These are phyloP conservation scores for Chaenogobius annularis DNA, from an alignment of 2,113 vertebrate species.

Conservation along the genomic window DNA sequence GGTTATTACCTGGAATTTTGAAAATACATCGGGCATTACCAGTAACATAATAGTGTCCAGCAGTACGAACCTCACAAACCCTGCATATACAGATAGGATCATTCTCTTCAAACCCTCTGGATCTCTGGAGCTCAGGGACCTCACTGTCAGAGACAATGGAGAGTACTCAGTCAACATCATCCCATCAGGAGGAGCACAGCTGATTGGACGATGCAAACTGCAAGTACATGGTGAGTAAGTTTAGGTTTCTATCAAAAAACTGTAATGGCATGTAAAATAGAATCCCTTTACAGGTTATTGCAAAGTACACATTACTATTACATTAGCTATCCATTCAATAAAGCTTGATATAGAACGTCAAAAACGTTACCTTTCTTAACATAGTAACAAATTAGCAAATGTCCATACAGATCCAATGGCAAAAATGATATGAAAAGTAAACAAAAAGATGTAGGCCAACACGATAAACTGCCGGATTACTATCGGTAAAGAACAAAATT, in stretches of 20 bases:
- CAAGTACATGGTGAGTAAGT: constrained; percentile 7
- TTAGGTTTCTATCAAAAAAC: neutral
- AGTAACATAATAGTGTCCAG: neutral
- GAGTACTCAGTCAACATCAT: constrained; percentile 11
- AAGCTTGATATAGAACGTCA: too few species aligned
- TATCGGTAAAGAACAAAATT: too few species aligned
- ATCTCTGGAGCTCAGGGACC: constrained; percentile 51
- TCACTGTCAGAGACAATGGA: constrained; percentile 40
- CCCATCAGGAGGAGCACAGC: fast-evolving
- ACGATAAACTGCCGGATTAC: too few species aligned
- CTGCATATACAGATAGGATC: neutral
- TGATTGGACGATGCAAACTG: constrained; percentile 5
- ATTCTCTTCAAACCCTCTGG: constrained; percentile 24
- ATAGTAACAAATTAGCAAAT: too few species aligned
- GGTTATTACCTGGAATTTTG: constrained; percentile 23
- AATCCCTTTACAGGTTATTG: too few species aligned
- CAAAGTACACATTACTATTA: too few species aligned
- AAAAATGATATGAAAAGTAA: too few species aligned
- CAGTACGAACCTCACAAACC: fast-evolving
- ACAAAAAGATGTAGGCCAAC: too few species aligned
- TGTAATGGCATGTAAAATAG: too few species aligned
- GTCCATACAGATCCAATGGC: too few species aligned
- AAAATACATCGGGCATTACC: neutral
- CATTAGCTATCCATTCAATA: too few species aligned
- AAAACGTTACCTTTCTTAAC: too few species aligned